phyloP scores from a whole-genome alignment of 2,797 vertebrate genomes.

The Gambusia yucatana region DNA sequence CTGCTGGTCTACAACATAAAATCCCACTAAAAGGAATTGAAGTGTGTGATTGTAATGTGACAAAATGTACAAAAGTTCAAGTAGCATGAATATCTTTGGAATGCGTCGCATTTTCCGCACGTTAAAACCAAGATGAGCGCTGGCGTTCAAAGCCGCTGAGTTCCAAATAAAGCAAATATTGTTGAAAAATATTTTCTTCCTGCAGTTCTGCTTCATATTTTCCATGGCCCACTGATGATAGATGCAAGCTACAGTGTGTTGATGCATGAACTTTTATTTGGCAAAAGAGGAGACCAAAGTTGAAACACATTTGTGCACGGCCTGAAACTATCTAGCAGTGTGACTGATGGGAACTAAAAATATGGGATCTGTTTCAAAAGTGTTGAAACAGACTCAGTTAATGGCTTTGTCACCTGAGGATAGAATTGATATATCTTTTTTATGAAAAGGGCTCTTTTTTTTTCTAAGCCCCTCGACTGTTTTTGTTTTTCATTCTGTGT shows the following conservation, averaged over 20 bases:
- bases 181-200: neutral
- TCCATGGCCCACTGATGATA: neutral
- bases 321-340: neutral
- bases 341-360: neutral
- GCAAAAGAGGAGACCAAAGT: neutral
- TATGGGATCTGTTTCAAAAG: neutral
- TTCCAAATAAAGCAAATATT: neutral
- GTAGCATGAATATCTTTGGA: neutral
- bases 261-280: neutral
- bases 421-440: neutral
- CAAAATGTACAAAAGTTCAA: neutral
- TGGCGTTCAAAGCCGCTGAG: neutral
- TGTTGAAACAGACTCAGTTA: neutral
- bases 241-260: neutral
- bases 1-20: neutral
- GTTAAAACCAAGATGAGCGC: neutral
- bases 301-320: neutral
- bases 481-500: neutral
- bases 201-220: conserved; percentile 3
- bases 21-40: neutral
- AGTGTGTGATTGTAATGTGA: neutral
- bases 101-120: neutral
- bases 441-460: too few species aligned
- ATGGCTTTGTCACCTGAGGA: neutral
- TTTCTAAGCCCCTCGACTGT: neutral